These are phyloP conservation scores for Syngnathus typhle DNA, from an alignment of 2,113 vertebrate genomes.

Conservation along the genomic window DNA sequence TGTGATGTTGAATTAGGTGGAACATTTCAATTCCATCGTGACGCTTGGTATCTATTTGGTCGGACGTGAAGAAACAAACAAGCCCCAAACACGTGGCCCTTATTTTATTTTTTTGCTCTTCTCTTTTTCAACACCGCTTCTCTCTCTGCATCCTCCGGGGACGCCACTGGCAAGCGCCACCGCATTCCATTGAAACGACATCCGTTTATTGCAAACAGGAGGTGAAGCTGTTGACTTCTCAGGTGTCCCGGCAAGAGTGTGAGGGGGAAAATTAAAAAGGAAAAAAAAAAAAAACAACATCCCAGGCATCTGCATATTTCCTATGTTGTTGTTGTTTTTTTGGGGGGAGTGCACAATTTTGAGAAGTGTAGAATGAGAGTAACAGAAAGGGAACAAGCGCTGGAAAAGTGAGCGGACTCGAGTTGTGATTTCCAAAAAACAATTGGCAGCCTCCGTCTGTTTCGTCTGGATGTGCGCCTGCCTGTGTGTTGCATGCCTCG, in stretches of 20 bases:
- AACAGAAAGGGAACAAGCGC: constrained; percentile 35
- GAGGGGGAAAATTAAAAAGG: background rate
- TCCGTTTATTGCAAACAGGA: constrained; percentile 46
- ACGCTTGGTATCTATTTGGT: background rate
- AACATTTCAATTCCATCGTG: background rate
- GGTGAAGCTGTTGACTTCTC: constrained; percentile 29
- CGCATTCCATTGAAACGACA: constrained; percentile 67
- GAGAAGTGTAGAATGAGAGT: constrained; percentile 37
- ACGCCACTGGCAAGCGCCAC: constrained; percentile 56
- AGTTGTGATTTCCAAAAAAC: constrained; percentile 57
- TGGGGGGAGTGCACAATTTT: constrained; percentile 31
- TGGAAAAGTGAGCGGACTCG: constrained; percentile 61
- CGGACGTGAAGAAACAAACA: background rate
- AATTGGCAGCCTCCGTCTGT: constrained; percentile 54
- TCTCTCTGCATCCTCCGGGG: constrained; percentile 51
- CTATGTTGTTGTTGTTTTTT: constrained; percentile 22
- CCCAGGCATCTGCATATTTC: constrained; percentile 38
- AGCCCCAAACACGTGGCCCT: background rate
- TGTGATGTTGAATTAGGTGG: constrained; percentile 33
- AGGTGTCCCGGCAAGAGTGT: constrained; percentile 23
- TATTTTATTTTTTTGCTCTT: constrained; percentile 7
- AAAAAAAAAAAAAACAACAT: constrained; percentile 6
- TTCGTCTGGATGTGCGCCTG: constrained; percentile 41
- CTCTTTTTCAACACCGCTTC: constrained; percentile 23
- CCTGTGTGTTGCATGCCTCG: constrained; percentile 30